Conservation (phyloP, 2,113 vertebrate genomes). For the Macquaria australasica region DNA sequence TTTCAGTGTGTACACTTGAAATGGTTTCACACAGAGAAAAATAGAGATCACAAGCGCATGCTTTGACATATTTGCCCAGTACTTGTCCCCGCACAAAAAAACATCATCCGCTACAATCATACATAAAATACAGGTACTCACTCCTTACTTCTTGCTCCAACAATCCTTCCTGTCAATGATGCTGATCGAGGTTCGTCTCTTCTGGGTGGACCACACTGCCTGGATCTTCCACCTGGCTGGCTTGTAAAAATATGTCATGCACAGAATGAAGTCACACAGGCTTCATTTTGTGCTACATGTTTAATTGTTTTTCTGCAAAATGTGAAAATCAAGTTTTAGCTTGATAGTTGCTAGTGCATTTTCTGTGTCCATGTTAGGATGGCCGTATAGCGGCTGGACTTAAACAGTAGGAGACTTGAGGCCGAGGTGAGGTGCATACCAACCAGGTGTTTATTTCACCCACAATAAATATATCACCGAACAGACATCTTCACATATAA, state of each 20-base stretch:
- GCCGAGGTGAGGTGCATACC: no score
- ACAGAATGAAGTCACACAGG: background rate
- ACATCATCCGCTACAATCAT: background rate
- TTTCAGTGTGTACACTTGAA: no score
- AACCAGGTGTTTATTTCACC: no score
- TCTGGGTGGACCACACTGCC: background rate
- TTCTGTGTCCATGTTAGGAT: no score
- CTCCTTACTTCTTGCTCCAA: background rate
- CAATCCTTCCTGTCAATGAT: background rate
- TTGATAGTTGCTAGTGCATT: background rate
- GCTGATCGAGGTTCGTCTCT: background rate
- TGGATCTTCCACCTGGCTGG: background rate
- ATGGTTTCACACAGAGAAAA: no score
- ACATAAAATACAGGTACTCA: background rate
- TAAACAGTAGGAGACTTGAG: no score
- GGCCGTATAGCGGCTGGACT: no score
- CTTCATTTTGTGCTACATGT: background rate
- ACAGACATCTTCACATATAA: no score
- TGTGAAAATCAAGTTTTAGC: background rate
- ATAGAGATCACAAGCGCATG: no score
- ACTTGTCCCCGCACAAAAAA: background rate
- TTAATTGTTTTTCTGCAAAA: background rate
- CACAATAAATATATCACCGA: no score
- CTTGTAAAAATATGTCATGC: background rate
- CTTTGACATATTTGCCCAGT: background rate